Evolutionary conservation across 1,140 invertebrate genomes (phyloP), one percentile per base, ranked within the genome.

Genomic region (Himalopsyche phryganea): DNA sequence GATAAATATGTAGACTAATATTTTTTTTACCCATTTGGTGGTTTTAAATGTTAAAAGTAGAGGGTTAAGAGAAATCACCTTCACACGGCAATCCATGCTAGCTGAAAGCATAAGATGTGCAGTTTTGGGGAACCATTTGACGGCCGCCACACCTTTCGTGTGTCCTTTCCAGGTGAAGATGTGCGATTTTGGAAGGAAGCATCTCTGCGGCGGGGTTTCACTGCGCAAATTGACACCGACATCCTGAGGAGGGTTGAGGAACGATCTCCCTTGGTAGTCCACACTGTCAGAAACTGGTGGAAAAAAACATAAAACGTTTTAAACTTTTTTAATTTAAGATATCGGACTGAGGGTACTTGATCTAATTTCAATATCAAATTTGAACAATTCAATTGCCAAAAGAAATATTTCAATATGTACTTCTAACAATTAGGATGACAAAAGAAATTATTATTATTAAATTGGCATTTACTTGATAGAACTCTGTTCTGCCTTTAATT

Each of bases 81-180:
- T 98, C 20, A 99, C 91, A 66, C 96, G 87, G 65, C 86, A 90
- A 75, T 99, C 98, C 96, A 99, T 98, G 68, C 94, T 91, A 58
- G 88, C 90, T 5, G 97, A 98, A 1, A 99, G 76, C 60, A 99
- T 78, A 48, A 99, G 83, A 80, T 99, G 98, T 0, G 91, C 98
- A 10, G 93, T 93, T 63, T 83, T 80, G 6, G 98, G 98, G 69
- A 98, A 97, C 92, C 94, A 98, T 58, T 91, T 83, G 51, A 98
- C 95, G 3, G 93, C 90, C 1, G 95, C 89, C 65, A 99, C 88
- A n/a, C 95, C 95, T 74, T 99, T 98, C 0, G 89, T 93, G 77
- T 99, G 98, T 0, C 96, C 97, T 64, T 90, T 85, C 92, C 96
- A 99, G 0, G 93, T 96, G 73, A 97, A 92, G 57, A 99, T 90